These are phyloP conservation scores for Drosophila punjabiensis DNA, from an alignment of 1,140 invertebrate species.

Conservation along the genomic window DNA sequence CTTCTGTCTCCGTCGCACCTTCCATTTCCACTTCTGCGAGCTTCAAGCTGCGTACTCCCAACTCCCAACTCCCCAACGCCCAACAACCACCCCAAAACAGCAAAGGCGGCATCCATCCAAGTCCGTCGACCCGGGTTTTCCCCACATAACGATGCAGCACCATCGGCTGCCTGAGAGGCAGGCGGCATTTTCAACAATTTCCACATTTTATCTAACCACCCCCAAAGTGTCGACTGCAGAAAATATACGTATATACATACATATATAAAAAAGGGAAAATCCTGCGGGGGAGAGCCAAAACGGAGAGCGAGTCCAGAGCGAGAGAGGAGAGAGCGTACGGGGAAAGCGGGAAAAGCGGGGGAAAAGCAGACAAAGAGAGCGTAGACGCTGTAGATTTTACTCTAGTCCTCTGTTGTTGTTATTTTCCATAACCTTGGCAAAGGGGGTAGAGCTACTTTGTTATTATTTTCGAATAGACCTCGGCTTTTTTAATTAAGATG, in stretches of 20 bases:
- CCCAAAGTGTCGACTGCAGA: conserved; percentile 81
- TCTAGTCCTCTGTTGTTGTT: conserved; percentile 54
- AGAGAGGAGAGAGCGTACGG: conserved; percentile 10
- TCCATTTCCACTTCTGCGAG: conserved; percentile 32
- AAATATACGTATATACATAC: conserved; percentile 30
- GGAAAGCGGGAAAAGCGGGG: conserved; percentile 22
- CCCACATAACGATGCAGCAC: conserved; percentile 79
- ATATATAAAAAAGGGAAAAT: conserved; percentile 71
- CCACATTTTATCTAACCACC: conserved; percentile 83
- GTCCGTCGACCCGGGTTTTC: conserved; percentile 74
- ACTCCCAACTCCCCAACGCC: conserved; percentile 6
- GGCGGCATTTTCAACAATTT: conserved; percentile 82
- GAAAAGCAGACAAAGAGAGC: conserved; percentile 33
- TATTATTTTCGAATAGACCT: conserved; percentile 36
- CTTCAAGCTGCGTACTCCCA: conserved; percentile 15
- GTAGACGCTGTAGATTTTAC: conserved; percentile 57
- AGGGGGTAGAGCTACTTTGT: conserved; percentile 44
- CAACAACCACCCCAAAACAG: conserved; percentile 58
- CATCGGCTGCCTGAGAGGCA: conserved; percentile 54
- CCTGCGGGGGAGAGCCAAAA: conserved; percentile 51
- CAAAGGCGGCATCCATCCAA: conserved; percentile 61
- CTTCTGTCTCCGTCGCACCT: conserved; percentile 59
- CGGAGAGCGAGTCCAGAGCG: conserved; percentile 23
- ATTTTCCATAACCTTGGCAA: conserved; percentile 63
- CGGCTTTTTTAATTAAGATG: conserved; percentile 2